A percentile compares a stretch with the other conserved stretches of the same genome.
Evolutionary conservation across 1,140 invertebrate genomes (phyloP).

Genomic region (Cyrtorhinus lividipennis): DNA sequence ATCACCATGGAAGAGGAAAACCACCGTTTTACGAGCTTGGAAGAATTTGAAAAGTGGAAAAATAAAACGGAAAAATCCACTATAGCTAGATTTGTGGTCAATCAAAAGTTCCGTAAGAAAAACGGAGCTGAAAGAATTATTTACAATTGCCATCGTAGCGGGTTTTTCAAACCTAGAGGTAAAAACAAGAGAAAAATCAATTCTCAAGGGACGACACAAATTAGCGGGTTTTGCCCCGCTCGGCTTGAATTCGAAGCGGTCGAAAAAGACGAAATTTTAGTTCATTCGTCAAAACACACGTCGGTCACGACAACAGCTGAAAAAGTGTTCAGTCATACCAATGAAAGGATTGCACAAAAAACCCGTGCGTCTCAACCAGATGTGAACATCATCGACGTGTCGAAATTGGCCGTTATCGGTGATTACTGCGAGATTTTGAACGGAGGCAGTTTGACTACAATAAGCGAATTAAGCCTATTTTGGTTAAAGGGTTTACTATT

Average conservation of each 20-base stretch:
- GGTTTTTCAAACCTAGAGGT: constrained; percentile 2
- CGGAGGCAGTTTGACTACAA: neutral
- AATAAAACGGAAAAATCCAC: neutral
- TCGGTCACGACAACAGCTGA: constrained; percentile 1
- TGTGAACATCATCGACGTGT: too few species aligned
- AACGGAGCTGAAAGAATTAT: constrained; percentile 5
- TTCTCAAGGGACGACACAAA: neutral
- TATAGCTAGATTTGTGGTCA: neutral
- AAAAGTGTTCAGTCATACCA: constrained; percentile 1
- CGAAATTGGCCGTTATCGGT: too few species aligned
- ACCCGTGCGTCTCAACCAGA: too few species aligned
- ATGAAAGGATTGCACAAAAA: neutral
- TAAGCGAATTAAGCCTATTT: neutral
- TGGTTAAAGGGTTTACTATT: neutral
- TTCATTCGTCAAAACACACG: constrained; percentile 11
- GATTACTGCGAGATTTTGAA: neutral
- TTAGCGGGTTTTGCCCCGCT: constrained; percentile 16
- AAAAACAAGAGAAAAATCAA: neutral
- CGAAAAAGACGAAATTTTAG: neutral
- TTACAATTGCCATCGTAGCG: constrained; percentile 15
- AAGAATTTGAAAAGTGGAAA: constrained; percentile 1
- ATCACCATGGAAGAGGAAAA: neutral
- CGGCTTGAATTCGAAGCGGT: neutral
- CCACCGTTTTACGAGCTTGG: neutral
- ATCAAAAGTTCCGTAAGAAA: constrained; percentile 11